Evolutionary conservation across 2,888 invertebrate genomes (phyloP), one percentile per base, ranked within the genome.

Genomic region (Callyntrura sp.): DNA sequence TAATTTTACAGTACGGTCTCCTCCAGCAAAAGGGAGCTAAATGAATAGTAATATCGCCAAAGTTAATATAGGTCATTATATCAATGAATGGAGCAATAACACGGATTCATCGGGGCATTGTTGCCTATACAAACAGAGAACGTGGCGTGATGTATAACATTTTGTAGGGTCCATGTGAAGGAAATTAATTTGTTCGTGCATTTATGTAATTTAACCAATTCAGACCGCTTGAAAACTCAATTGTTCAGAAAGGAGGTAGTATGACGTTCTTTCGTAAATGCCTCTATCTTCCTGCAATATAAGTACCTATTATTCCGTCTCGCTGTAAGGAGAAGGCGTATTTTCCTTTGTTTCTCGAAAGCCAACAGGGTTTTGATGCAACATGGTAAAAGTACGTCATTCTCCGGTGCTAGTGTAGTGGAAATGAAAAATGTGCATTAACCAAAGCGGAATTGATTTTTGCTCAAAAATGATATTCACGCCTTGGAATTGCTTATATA

Each of bases 391-490:
- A 20, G 6, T 60, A 60, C 20, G 60, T 60, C 20, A 60, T 60
- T 60, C 20, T 20, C 5, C 60, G 17, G 20, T 60, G 9, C 20
- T 60, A 4, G 20, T 60, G 20, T 60, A 23, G 23, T 60, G 60
- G 5, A 20, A 1, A 23, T 6, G 23, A 25, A 65, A 28, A 65
- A 23, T 8, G 57, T 17, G 23, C 9, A 73, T 1, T 17, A 17
- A 73, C 20, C 9, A 17, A 57, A 57, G 23, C 6, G n/a, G 55
- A 78, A 78, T 51, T 78, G 78, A 78, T 78, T 57, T 76, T 78
- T 11, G 0, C n/a, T 35, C 23, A 17, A 68, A 35, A 68, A 68
- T 14, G n/a, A 25, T 68, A 68, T 68, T 43, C 68, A 68, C 28
- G 51, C 35, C 51, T 78, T 78, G 1, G 0, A 51, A 25, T 78